Base-by-base conservation (phyloP, 2,888 invertebrate genomes). In the Sinhomidia bicolor region DNA sequence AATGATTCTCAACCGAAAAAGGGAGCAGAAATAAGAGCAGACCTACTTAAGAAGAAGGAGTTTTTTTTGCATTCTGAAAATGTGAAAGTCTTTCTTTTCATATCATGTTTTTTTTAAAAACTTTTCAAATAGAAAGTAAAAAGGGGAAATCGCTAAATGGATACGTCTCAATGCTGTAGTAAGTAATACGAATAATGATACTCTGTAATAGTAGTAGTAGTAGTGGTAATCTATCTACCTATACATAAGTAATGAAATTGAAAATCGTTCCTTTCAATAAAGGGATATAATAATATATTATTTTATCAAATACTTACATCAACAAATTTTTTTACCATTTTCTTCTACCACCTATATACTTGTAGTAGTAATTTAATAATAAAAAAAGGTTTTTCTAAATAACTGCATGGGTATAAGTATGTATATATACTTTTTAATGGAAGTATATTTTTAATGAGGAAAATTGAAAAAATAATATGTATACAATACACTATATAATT, bases 81-180 rank as follows among this genome's bases (percentile, higher is more conserved):
- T 71, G 4, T 71, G 4, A 68, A 9, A 62, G 29, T 32, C 12
- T 51, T 76, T 74, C 29, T 36, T 71, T 74, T 68, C 17, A n/a
- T 68, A 26, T 54, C 60, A 20, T 47, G 47, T 2, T 7, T 5
- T 9, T 23, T 3, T 4, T 9, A 29, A 62, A 65, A 36, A 68
- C 36, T 23, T 3, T 62, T 60, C 14, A 44, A 41, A 44, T 36
- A n/a, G 36, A 17, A 68, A 68, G 68, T 68, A 80, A 71, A 74
- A 62, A 62, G 14, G 78, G 85, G 85, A 78, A 85, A 29, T 85
- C 60, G 47, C 85, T 78, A 85, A 78, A 76, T 85, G 78, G 76
- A 76, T 84, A 65, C 32, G 32, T 32, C 6, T 32, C n/a, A 29
- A 57, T 29, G 2, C 10, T 36, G 3, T 36, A 36, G 7, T 36